Conservation (phyloP, 2,888 invertebrate species). For the Romanomermis culicivorax region DNA sequence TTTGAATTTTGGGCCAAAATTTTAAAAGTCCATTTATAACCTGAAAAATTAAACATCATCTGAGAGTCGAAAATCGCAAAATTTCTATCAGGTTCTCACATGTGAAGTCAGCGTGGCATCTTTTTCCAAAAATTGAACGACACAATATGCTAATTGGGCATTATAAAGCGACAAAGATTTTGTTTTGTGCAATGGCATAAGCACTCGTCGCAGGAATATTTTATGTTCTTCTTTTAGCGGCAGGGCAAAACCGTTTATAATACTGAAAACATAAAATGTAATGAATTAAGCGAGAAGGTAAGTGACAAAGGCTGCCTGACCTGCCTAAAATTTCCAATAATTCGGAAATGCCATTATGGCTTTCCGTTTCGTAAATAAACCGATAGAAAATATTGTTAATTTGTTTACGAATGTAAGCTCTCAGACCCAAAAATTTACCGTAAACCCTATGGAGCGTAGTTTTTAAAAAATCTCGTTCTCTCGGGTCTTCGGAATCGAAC, state of each 20-base stretch:
- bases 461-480: constrained; percentile 94
- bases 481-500: constrained; percentile 96
- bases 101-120: constrained; percentile 89
- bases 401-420: constrained; percentile 96
- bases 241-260: constrained; percentile 94
- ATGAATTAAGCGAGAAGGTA: no score
- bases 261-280: constrained; percentile 39
- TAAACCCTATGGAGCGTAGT: constrained; percentile 97
- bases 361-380: constrained; percentile 98
- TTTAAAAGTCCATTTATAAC: constrained; percentile 79
- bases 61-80: neutral
- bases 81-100: no score
- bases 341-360: constrained; percentile 96
- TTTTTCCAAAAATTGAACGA: constrained; percentile 95
- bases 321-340: constrained; percentile 91
- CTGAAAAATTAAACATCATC: constrained; percentile 12
- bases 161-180: constrained; percentile 89
- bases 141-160: constrained; percentile 83
- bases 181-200: constrained; percentile 90
- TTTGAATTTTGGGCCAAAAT: constrained; percentile 98
- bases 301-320: no score
- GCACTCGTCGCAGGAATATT: constrained; percentile 84
- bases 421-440: constrained; percentile 91
- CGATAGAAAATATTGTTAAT: constrained; percentile 93
- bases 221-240: constrained; percentile 95